Percentiles rank a stretch among this genome's conserved stretches.
Conservation (phyloP, 2,888 invertebrate species). For the Unio delphinus region DNA sequence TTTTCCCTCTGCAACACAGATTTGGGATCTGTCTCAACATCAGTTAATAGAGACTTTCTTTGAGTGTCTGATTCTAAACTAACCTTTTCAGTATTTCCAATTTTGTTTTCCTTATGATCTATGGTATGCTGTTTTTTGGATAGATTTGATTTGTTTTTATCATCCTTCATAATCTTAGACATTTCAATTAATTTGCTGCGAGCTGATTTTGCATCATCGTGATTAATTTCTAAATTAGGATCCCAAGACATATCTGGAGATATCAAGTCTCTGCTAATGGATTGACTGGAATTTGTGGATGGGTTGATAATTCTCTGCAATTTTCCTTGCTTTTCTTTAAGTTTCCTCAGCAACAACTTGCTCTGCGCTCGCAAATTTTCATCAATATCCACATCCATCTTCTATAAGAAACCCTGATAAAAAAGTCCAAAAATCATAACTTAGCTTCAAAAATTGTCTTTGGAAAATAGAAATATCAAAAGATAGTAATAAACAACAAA, state of each 20-base stretch:
- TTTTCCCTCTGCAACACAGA: no score
- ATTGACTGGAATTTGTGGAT: background rate
- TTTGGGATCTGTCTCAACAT: no score
- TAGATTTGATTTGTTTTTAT: no score
- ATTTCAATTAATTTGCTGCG: no score
- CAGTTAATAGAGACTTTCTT: no score
- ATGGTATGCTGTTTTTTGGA: no score
- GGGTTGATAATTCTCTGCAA: constrained; percentile 32
- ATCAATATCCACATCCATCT: constrained; percentile 33
- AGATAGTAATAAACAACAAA: background rate
- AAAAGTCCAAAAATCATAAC: background rate
- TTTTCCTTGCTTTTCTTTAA: constrained; percentile 50
- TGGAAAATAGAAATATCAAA: background rate
- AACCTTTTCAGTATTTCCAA: no score
- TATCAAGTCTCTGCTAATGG: background rate
- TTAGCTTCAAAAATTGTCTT: background rate
- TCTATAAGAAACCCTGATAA: background rate
- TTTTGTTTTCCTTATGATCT: no score
- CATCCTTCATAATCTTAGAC: no score
- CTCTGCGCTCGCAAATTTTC: constrained; percentile 48
- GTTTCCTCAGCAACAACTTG: constrained; percentile 43
- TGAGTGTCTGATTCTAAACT: no score
- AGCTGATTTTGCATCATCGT: background rate
- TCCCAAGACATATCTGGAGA: background rate
- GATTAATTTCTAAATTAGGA: background rate